Evolutionary conservation across 1,140 invertebrate genomes (phyloP).

Genomic region (Pteromalus puparum): DNA sequence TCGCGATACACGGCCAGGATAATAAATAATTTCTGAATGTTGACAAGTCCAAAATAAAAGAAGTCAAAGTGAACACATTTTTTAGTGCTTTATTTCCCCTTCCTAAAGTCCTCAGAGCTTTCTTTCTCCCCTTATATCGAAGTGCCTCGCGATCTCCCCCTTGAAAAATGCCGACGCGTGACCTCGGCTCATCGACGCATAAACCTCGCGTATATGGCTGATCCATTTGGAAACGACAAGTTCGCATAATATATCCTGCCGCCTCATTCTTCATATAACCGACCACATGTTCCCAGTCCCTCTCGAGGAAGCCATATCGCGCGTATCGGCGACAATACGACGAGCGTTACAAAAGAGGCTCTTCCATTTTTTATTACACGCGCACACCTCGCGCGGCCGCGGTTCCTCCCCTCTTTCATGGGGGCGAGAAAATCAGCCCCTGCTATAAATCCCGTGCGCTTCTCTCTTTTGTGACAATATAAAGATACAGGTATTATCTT

Average conservation of each 20-base stretch:
- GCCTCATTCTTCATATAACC: background rate
- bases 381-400: background rate
- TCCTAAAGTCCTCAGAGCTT: background rate
- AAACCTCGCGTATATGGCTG: background rate
- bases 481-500: background rate
- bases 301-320: background rate
- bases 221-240: slow-evolving; percentile 32
- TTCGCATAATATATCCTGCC: slow-evolving; percentile 2
- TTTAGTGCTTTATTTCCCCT: background rate
- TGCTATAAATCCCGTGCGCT: slow-evolving; percentile 63
- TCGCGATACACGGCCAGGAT: background rate
- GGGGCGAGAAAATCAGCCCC: slow-evolving; percentile 60
- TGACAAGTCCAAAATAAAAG: slow-evolving; percentile 1
- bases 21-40: background rate
- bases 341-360: background rate
- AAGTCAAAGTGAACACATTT: background rate
- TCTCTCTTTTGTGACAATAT: background rate
- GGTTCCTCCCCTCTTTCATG: slow-evolving; percentile 23
- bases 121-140: too few species aligned
- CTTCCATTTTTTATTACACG: background rate
- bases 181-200: background rate
- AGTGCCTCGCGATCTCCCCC: too few species aligned
- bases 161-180: background rate
- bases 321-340: background rate
- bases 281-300: background rate